These are phyloP conservation scores for Oryzias dopingdopingensis DNA, from an alignment of 2,797 vertebrate species.

Conservation along the genomic window DNA sequence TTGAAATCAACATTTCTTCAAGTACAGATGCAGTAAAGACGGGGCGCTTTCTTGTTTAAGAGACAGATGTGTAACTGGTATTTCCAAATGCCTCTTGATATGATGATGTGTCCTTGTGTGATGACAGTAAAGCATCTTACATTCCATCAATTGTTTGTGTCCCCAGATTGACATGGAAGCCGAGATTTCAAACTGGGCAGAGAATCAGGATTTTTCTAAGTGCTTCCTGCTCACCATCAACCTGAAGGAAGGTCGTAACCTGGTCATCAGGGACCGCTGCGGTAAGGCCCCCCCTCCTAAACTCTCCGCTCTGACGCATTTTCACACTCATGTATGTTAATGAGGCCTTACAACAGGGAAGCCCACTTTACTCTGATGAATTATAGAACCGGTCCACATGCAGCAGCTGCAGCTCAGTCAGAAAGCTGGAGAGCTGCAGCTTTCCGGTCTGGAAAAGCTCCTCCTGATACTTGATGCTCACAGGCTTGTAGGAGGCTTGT, in stretches of 20 bases:
- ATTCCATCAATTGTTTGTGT: constrained; percentile 9
- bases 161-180: constrained; percentile 60
- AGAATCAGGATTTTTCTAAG: constrained; percentile 16
- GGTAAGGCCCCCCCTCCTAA: constrained; percentile 73
- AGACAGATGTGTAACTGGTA: background rate
- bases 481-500: constrained; percentile 3
- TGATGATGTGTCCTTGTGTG: too few relatives aligned
- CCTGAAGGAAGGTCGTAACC: constrained; percentile 88
- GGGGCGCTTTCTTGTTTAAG: background rate
- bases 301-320: background rate
- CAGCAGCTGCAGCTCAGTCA: background rate
- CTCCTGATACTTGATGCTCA: too few relatives aligned
- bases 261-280: constrained; percentile 93
- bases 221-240: constrained; percentile 89
- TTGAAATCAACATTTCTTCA: background rate
- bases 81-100: too few relatives aligned
- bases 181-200: constrained; percentile 20
- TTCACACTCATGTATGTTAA: background rate
- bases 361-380: background rate
- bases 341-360: background rate
- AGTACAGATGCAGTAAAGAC: background rate
- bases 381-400: background rate
- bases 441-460: too few relatives aligned
- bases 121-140: too few relatives aligned
- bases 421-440: too few relatives aligned